Base-by-base conservation (phyloP, 2,888 invertebrate genomes). In the Athripsodes cinereus region DNA sequence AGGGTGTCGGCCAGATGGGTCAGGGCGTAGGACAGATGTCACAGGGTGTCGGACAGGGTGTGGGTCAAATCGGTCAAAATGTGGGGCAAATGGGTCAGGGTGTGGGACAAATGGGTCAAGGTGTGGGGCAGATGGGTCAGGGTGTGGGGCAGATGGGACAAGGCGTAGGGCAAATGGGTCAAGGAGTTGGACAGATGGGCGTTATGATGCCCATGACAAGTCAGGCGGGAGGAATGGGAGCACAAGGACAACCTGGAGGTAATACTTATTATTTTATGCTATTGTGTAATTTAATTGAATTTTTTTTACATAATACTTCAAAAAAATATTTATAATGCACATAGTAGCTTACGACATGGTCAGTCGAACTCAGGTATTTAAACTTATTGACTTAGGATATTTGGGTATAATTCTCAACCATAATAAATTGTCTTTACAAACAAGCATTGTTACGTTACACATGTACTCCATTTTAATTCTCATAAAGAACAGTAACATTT, bases 161-260 rank as follows among this genome's bases (percentile, higher is more conserved):
- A 57, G 78, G 78, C 64, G 74, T 77, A 69, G 74, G 71, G 53
- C 83, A 84, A 66, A 75, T 83, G 78, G 72, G 73, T n/a, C 74
- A 77, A 65, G 64, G 66, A 65, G 75, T 80, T 74, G 73, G 75
- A 0, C 81, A 79, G 65, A 79, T 80, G 60, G 75, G 78, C 69
- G 72, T 59, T 66, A 68, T 55, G 71, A 72, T 62, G 49, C 62
- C 65, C 18, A 63, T 63, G 52, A 55, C 64, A 31, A 62, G 65
- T 53, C 63, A 65, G 54, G 60, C 64, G 1, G 64, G 64, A 0
- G 56, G 60, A 20, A 59, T 65, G 65, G 66, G 48, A 47, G 65
- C 60, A 52, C 66, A 62, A 64, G 67, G 63, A 60, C 64, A 62
- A 57, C 57, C 52, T 13, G 75, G 69, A 51, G 69, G 40, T 40